Base-by-base conservation (phyloP, 2,888 invertebrate species). In the Tolmerus cingulatus region DNA sequence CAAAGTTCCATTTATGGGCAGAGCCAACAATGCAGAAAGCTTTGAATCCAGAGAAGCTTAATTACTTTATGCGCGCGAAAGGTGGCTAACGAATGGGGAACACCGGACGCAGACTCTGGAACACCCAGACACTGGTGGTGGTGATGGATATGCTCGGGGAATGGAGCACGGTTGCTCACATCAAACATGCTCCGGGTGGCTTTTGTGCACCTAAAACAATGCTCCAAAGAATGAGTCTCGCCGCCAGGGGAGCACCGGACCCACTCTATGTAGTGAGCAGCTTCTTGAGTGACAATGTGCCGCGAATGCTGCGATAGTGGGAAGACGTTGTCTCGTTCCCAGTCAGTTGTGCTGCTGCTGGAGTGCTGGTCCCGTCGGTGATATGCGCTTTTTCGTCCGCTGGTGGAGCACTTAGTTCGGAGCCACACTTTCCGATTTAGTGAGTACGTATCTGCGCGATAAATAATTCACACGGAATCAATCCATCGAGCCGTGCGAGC, bases 1-100 rank as follows among this genome's bases (percentile, higher is more conserved):
- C 12, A 34, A 46, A 51, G 55, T 55, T 46, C 34, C 55, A 81
- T 81, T 81, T 57, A 40, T 43, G 19, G 40, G 40, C 2, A 37
- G 14, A 5, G 40, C 84, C 55, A 57, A 30, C 74, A 34, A 23
- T 66, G 66, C 66, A 66, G 66, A 57, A 30, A 84, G 84, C 40
- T 57, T 66, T 40, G 16, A 40, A 27, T 23, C 37, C 34, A 79
- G 27, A 43, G 57, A 66, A 82, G 81, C 55, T 66, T 66, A 66
- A 66, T 66, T 66, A 66, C 27, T 84, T 87, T 84, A 88, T 87
- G 88, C 88, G 86, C 88, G 55, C 66, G 66, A 87, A 81, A 88
- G 86, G 88, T 88, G 74, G 66, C 78, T 66, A 77, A 66, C 46
- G 46, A 88, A 55, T 27, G 27, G 5, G 34, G 51, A 84, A 84